Conservation (phyloP, 2,113 vertebrate genomes). For the Pygoscelis antarcticus region DNA sequence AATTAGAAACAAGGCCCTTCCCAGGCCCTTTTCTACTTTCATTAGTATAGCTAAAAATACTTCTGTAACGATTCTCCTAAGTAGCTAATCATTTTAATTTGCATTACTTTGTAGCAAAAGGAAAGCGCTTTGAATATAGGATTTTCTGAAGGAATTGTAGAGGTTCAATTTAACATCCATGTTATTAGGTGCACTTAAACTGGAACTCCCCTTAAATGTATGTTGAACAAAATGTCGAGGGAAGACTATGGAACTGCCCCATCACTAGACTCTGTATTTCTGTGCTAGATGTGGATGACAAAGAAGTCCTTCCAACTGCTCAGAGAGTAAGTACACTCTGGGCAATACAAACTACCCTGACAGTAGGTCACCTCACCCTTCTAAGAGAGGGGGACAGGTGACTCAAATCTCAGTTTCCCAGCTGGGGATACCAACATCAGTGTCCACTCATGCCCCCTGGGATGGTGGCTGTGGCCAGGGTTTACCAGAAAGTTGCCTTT, state of each 20-base stretch:
- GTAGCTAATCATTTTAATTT: conserved; percentile 45
- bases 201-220: neutral
- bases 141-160: neutral
- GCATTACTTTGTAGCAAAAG: neutral
- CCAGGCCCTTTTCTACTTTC: conserved; percentile 3
- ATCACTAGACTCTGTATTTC: neutral
- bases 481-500: neutral
- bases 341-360: neutral
- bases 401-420: neutral
- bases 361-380: neutral
- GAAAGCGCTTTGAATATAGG: neutral
- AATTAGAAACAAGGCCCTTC: conserved; percentile 28
- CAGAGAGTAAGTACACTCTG: neutral
- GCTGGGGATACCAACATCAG: neutral
- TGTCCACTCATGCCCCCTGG: neutral
- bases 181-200: neutral
- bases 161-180: neutral
- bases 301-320: neutral
- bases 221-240: neutral
- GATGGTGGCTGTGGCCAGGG: neutral
- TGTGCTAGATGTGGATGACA: neutral
- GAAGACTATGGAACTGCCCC: neutral
- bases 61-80: neutral
- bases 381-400: neutral
- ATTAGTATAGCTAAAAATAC: conserved; percentile 26